A percentile compares a stretch with the other conserved stretches of the same genome.
Evolutionary conservation across 2,888 invertebrate species (phyloP).

Genomic region (Pegoplata infirma): DNA sequence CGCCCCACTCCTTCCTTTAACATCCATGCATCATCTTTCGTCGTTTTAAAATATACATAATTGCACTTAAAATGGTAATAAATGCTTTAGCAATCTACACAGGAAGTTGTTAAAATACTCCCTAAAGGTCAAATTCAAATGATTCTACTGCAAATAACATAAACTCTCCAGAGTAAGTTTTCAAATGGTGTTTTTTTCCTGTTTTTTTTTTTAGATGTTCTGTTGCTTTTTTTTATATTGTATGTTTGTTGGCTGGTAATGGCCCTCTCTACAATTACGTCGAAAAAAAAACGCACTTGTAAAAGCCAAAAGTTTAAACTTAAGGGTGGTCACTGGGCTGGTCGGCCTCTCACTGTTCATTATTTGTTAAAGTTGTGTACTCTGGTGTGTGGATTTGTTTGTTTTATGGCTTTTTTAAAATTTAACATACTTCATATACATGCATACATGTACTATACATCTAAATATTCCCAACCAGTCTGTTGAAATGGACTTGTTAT

Average conservation of each 20-base stretch:
- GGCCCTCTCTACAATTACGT: not conserved
- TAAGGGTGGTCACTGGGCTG: slow-evolving; percentile 39
- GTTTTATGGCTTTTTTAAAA: slow-evolving; percentile 21
- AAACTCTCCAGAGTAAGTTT: slow-evolving; percentile 35
- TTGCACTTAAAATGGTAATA: slow-evolving; percentile 60
- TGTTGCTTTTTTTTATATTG: not conserved
- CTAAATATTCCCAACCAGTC: slow-evolving; percentile 29
- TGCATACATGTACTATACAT: not conserved
- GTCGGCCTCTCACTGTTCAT: slow-evolving; percentile 3
- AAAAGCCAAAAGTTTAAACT: slow-evolving; percentile 45
- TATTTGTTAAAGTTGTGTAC: not conserved
- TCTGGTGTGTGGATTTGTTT: not conserved
- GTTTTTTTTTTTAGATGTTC: not conserved
- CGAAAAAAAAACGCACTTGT: slow-evolving; percentile 44
- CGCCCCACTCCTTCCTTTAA: not conserved
- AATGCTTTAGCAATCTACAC: slow-evolving; percentile 51
- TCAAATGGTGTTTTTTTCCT: slow-evolving; percentile 1
- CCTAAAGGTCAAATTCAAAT: slow-evolving; percentile 57
- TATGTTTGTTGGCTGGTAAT: not conserved
- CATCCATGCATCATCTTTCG: not conserved
- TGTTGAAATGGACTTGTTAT: slow-evolving; percentile 47
- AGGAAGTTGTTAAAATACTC: slow-evolving; percentile 60
- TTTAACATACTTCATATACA: slow-evolving; percentile 1
- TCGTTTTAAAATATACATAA: slow-evolving; percentile 54
- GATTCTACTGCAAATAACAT: slow-evolving; percentile 37